Evolutionary conservation across 2,888 invertebrate genomes (phyloP), one percentile per base, ranked within the genome.

Genomic region (Meiosimyza decipiens): DNA sequence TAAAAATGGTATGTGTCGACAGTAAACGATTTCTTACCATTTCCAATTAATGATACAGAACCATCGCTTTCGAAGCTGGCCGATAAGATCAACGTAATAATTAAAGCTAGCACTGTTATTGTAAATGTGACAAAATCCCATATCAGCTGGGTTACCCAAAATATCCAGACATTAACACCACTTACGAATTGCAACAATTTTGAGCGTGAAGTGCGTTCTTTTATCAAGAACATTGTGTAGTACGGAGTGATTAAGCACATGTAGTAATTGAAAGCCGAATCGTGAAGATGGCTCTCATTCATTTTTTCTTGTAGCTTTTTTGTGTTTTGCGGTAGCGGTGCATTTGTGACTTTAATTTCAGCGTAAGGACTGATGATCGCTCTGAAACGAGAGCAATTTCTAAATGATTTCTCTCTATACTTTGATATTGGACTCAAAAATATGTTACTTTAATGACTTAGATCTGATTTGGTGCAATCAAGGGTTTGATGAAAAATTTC

Each of bases 111-210:
- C 0, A 91, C 89, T 0, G 91, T 89, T 1, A 89, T 78, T 92
- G 93, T 93, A 85, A 92, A 91, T 3, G 91, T 89, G 0, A 88
- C 0, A 7, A 73, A 74, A 33, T 83, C 82, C 79, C 80, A 93
- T 0, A 92, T 50, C 15, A 91, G 91, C 0, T 92, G 90, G 0
- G 91, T 89, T 1, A 89, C 78, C 95, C 95, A 95, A 86, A 92
- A 91, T 6, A 91, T 89, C 0, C 88, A 83, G 0, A 91, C 90
- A 74, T 90, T 89, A 0, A 92, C 90, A 0, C 94, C 94, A 4
- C 92, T 91, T 0, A 93, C 92, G 78, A 91, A 91, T 80, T 94
- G 94, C 50, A 94, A 86, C 63, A 94, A 89, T 81, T 93, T 94
- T 0, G 93, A 91, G 55, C 92, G 91, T 49, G 89, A 90, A 12